A percentile compares a stretch with the other conserved stretches of the same genome.
These are phyloP conservation scores for Ceramica pisi DNA, from an alignment of 2,888 invertebrate species.

Conservation along the genomic window DNA sequence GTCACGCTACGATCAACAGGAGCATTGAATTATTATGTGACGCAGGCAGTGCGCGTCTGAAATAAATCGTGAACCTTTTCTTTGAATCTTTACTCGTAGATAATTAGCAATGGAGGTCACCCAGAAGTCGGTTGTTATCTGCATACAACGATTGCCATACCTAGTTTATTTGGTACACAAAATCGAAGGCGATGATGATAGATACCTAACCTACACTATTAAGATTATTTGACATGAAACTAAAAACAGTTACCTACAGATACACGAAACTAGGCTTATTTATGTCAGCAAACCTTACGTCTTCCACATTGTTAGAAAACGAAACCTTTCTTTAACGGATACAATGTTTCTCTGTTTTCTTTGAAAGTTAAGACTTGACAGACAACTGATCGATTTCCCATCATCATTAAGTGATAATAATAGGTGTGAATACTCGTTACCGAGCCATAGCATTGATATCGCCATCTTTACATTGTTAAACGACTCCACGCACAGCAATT, in stretches of 20 bases:
- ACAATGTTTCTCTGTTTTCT: not conserved
- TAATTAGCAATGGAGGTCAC: conserved; percentile 21
- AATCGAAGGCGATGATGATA: not conserved
- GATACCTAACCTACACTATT: no score
- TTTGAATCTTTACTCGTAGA: conserved; percentile 12
- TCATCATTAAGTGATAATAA: conserved; percentile 17
- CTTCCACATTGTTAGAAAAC: not conserved
- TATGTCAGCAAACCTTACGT: not conserved
- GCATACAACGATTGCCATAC: not conserved
- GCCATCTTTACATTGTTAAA: conserved; percentile 50
- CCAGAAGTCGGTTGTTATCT: conserved; percentile 1
- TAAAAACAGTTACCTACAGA: not conserved
- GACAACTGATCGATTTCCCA: conserved; percentile 19
- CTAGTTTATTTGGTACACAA: not conserved
- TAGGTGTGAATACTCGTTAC: conserved; percentile 15
- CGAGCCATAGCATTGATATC: conserved; percentile 25
- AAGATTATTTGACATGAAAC: not conserved
- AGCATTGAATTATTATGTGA: no score
- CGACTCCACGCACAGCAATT: conserved; percentile 50
- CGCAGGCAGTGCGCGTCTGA: not conserved
- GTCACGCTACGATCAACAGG: no score
- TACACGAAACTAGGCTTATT: not conserved
- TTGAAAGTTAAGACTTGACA: not conserved
- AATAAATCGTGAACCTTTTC: conserved; percentile 17
- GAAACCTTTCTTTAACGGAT: not conserved